phyloP scores from a whole-genome alignment of 2,888 invertebrate species.

The Agriopis marginaria region DNA sequence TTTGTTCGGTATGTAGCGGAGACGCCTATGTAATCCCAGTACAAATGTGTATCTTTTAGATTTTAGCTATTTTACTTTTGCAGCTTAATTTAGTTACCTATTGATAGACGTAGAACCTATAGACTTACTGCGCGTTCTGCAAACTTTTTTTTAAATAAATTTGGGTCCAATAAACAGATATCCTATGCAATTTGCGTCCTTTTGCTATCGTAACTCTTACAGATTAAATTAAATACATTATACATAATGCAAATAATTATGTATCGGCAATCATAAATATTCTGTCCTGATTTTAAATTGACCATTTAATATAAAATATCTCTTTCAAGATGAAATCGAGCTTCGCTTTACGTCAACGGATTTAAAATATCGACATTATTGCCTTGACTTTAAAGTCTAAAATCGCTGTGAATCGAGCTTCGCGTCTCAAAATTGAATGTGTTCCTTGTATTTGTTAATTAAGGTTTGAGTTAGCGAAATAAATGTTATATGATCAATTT shows the following conservation, averaged over 20 bases:
- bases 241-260: background rate
- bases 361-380: constrained; percentile 32
- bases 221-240: background rate
- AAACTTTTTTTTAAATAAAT: constrained; percentile 2
- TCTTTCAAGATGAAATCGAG: constrained; percentile 14
- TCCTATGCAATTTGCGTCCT: constrained; percentile 14
- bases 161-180: constrained; percentile 32
- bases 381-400: constrained; percentile 19
- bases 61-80: background rate
- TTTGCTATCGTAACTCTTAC: constrained; percentile 11
- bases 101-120: background rate
- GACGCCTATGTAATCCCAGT: background rate
- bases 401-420: constrained; percentile 31
- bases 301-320: background rate
- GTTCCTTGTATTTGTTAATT: constrained; percentile 25
- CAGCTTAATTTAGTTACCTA: background rate
- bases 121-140: background rate
- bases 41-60: constrained; percentile 12
- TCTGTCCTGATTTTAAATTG: background rate
- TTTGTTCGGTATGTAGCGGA: constrained; percentile 11
- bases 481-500: background rate
- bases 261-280: background rate
- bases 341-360: constrained; percentile 25
- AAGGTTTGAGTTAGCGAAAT: constrained; percentile 8
- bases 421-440: constrained; percentile 27